Evolutionary conservation across 1,140 invertebrate genomes (phyloP).

Genomic region (Drosophila saltans): DNA sequence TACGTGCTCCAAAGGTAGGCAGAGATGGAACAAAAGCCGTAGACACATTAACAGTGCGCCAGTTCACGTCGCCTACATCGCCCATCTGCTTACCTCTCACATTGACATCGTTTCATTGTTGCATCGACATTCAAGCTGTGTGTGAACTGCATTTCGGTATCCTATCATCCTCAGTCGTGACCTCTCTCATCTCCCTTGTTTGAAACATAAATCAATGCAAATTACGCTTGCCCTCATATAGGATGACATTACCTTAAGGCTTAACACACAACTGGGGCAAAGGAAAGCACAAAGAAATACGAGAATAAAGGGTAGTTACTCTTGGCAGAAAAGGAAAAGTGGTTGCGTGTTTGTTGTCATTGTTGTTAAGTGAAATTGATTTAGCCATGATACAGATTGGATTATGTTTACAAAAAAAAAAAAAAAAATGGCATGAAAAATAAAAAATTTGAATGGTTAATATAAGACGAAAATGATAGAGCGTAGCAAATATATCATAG

Average conservation of each 20-base stretch:
- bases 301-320: background rate
- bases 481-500: too few relatives aligned
- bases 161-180: conserved; percentile 17
- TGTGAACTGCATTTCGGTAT: conserved; percentile 30
- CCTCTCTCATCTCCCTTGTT: background rate
- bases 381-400: background rate
- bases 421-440: too few relatives aligned
- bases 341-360: background rate
- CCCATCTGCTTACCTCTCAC: conserved; percentile 37
- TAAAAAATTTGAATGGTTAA: too few relatives aligned
- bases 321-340: conserved; percentile 2
- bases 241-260: conserved; percentile 58
- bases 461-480: too few relatives aligned
- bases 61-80: conserved; percentile 20
- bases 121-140: conserved; percentile 33
- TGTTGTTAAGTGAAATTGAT: conserved; percentile 1
- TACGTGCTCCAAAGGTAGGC: conserved; percentile 51
- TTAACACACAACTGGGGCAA: conserved; percentile 58
- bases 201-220: conserved; percentile 71
- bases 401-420: too few relatives aligned
- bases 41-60: conserved; percentile 73
- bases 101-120: conserved; percentile 65
- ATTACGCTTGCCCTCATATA: conserved; percentile 55
- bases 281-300: conserved; percentile 13
- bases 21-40: conserved; percentile 58